Conservation (phyloP, 2,888 invertebrate species). For the Limnephilus auricula region DNA sequence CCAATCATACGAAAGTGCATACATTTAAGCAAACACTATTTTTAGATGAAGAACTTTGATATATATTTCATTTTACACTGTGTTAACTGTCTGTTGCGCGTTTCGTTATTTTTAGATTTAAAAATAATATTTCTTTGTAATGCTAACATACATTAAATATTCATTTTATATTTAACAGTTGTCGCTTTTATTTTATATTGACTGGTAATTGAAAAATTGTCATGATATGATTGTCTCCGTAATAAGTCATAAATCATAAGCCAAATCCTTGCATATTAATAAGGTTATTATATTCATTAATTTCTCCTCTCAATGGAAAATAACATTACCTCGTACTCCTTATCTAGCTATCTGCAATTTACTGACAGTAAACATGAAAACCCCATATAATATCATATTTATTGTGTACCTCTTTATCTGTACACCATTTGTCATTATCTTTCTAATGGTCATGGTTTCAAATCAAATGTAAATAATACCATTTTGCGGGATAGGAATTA, state of each 20-base stretch:
- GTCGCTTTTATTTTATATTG: neutral
- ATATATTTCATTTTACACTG: neutral
- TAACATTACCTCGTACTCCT: neutral
- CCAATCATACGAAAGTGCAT: neutral
- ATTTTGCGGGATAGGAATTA: neutral
- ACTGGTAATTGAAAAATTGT: neutral
- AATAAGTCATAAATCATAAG: neutral
- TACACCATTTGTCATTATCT: neutral
- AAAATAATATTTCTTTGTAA: neutral
- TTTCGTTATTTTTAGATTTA: constrained; percentile 40
- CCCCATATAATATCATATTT: neutral
- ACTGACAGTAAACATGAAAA: neutral
- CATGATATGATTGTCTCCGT: neutral
- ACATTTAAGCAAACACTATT: neutral
- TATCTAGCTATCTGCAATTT: neutral
- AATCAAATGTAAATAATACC: neutral
- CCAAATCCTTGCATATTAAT: neutral
- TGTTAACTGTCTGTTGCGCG: neutral
- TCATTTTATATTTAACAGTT: neutral
- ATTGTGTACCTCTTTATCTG: neutral
- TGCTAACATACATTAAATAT: neutral
- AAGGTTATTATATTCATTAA: neutral
- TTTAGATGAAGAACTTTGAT: neutral
- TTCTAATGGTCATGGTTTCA: neutral
- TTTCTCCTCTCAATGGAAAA: neutral